These are phyloP conservation scores for Pseudomyrmex cubaensis DNA, from an alignment of 1,140 invertebrate genomes.

Conservation along the genomic window DNA sequence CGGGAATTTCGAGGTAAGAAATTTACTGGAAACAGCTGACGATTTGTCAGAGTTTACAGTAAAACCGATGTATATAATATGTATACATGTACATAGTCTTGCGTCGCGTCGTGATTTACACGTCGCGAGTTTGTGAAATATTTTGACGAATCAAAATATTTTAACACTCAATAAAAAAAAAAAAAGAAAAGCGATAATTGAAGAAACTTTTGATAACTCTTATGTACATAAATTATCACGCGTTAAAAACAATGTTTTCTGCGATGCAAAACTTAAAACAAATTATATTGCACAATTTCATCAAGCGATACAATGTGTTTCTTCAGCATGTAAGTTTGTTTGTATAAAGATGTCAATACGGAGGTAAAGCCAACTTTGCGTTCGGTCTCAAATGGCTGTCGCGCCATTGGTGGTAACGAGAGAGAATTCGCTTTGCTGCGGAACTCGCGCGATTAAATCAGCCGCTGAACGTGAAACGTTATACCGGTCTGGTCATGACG, in stretches of 20 bases:
- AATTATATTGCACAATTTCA: not conserved
- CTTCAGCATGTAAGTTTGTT: not conserved
- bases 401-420: constrained; percentile 9
- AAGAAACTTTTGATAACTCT: no score
- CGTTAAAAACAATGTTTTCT: no score
- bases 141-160: no score
- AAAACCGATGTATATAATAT: not conserved
- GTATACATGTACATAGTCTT: not conserved
- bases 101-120: no score
- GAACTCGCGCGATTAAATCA: constrained; percentile 47
- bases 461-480: constrained; percentile 38
- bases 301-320: not conserved
- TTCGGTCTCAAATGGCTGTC: constrained; percentile 20
- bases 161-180: no score
- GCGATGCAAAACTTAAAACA: not conserved
- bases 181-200: no score
- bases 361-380: constrained; percentile 14
- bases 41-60: not conserved
- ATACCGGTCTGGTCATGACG: constrained; percentile 42
- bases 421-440: constrained; percentile 37
- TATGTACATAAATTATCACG: no score
- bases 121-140: no score
- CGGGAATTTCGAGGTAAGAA: not conserved
- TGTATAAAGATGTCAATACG: constrained; percentile 15
- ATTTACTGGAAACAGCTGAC: not conserved